Base-by-base conservation (phyloP, 2,797 vertebrate genomes). In the Oryzias sinensis region DNA sequence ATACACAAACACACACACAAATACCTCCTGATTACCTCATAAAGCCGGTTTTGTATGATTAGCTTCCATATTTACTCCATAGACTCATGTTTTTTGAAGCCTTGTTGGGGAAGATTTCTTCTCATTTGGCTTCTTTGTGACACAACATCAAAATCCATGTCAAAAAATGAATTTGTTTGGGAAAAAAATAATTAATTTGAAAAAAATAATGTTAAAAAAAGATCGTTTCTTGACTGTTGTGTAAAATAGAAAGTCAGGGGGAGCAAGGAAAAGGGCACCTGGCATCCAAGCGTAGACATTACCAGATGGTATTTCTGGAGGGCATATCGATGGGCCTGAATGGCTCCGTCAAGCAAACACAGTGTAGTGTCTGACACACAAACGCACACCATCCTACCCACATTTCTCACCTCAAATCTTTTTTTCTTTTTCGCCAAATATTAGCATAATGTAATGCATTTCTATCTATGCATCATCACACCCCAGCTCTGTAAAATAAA, bases 21-120 rank as follows among this genome's bases (percentile, higher is more conserved):
- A 29, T 40, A 43, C 40, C 43, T 74, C 57, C 62, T 84, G 83
- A 86, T 90, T 86, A 84, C 74, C 74, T 81, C 81, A 82, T 82
- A 83, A 83, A 65, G 51, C 43, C 37, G 77, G 66, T 75, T 84
- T 77, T 83, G 80, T 83, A 79, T 81, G 84, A 89, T 87, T 85
- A 83, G 70, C 61, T 74, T 68, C 74, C 70, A 59, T 85, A 78
- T 88, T 88, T 86, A 81, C 78, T 81, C 74, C 77, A 83, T 82
- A 83, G 78, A 77, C 65, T 80, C 57, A 54, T 74, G 82, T 83
- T 86, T 87, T 81, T 76, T 27, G 14, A 59, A 37, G 33, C 11
- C 33, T 37, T 9, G 33, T 37, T 37, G 33, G 11, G 33, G 11
- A 37, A 37, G 33, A 37, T 37, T 37, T 37, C 2, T 2, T 11